These are phyloP conservation scores for Cyrtonyx montezumae DNA, from an alignment of 2,113 vertebrate species.

Conservation along the genomic window DNA sequence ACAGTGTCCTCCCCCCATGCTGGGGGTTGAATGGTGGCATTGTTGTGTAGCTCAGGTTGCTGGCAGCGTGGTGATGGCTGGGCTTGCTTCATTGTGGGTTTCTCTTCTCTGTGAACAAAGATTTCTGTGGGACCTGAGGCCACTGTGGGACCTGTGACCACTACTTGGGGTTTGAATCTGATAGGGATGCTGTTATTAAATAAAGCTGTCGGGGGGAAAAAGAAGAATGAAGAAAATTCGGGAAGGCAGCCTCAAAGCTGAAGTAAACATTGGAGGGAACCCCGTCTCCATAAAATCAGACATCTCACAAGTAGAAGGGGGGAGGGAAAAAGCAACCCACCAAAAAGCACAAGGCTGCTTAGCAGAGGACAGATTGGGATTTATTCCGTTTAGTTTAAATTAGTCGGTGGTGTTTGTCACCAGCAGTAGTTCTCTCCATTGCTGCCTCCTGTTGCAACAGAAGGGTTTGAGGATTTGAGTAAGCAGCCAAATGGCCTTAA, in stretches of 20 bases:
- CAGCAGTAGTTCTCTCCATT: slow-evolving; percentile 14
- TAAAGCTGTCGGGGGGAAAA: background rate
- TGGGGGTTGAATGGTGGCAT: background rate
- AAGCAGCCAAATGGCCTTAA: slow-evolving; percentile 56
- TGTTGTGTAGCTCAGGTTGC: background rate
- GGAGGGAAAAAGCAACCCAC: background rate
- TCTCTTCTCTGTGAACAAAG: background rate
- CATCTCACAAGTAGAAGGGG: background rate
- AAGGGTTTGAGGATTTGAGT: slow-evolving; percentile 37
- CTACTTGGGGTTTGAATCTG: background rate
- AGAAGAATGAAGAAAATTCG: background rate
- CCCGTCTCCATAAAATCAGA: background rate
- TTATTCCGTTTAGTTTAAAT: slow-evolving; percentile 25
- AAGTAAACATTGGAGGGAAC: background rate
- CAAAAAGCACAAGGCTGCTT: background rate
- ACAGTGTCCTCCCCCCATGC: background rate
- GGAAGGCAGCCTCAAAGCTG: background rate
- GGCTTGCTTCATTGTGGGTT: background rate
- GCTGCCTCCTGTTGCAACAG: slow-evolving; percentile 57
- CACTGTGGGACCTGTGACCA: too few relatives aligned
- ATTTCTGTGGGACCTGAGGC: background rate
- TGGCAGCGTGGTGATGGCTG: background rate
- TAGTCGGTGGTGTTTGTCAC: slow-evolving; percentile 44
- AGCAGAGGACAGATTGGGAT: slow-evolving; percentile 45
- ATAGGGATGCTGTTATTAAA: background rate